These are phyloP conservation scores for Lepidurus couesii DNA, from an alignment of 1,140 invertebrate genomes.

Conservation along the genomic window DNA sequence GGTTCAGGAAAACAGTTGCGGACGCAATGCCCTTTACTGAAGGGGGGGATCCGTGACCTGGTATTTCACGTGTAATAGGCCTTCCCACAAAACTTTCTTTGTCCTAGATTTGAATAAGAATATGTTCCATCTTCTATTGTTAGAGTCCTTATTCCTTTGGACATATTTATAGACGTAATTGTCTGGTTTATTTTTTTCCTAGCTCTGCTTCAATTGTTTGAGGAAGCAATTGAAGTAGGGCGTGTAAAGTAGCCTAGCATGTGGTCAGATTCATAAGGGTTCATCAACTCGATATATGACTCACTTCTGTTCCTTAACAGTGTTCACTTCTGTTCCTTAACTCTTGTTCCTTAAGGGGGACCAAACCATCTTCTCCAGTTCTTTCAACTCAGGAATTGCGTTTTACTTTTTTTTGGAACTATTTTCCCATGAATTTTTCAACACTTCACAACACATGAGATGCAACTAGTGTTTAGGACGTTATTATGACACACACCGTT, in stretches of 20 bases:
- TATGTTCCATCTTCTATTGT: neutral
- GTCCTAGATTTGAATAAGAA: neutral
- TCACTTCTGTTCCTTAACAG: too few relatives aligned
- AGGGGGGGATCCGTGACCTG: neutral
- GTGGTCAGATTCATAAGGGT: neutral
- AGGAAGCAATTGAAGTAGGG: constrained; percentile 1
- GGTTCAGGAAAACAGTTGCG: neutral
- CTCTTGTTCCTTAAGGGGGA: too few relatives aligned
- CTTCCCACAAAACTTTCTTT: neutral
- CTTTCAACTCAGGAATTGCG: neutral
- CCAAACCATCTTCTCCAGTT: neutral
- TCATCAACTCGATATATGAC: neutral
- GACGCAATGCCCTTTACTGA: neutral
- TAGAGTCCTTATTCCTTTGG: neutral
- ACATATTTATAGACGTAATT: neutral
- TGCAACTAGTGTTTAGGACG: too few relatives aligned
- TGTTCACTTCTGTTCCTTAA: too few relatives aligned
- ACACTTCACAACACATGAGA: neutral
- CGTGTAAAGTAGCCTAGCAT: neutral
- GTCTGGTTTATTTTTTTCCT: neutral
- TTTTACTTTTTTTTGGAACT: neutral
- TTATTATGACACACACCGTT: too few relatives aligned
- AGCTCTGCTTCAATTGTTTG: neutral
- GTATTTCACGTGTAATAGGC: neutral
- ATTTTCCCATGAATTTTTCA: neutral